Conservation (phyloP, 2,113 vertebrate genomes). For the Xiphophorus maculatus region DNA sequence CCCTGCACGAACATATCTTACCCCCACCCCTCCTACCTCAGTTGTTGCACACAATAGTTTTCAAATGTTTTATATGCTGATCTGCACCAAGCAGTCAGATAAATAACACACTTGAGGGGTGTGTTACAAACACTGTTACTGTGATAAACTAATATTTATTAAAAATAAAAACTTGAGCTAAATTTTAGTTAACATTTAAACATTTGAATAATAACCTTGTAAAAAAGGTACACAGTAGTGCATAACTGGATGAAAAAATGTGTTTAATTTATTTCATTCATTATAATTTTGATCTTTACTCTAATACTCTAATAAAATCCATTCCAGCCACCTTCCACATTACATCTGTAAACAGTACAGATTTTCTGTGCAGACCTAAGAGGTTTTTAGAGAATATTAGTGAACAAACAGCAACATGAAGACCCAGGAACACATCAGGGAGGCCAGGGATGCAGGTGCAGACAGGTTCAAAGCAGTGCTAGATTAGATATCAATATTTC, state of each 20-base stretch:
- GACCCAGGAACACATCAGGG: too few relatives aligned
- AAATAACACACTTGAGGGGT: neutral
- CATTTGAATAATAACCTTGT: neutral
- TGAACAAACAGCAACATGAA: too few relatives aligned
- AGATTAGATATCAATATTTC: too few relatives aligned
- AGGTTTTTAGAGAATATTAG: neutral
- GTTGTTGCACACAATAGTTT: constrained; percentile 4
- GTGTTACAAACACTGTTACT: neutral
- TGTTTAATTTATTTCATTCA: too few relatives aligned
- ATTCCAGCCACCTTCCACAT: too few relatives aligned
- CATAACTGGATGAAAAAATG: neutral
- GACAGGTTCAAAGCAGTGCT: neutral
- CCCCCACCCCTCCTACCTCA: neutral
- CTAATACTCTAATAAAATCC: too few relatives aligned
- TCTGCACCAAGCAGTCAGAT: neutral
- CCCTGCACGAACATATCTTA: constrained; percentile 31
- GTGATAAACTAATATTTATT: constrained; percentile 8
- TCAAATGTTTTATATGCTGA: neutral
- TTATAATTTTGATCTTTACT: too few relatives aligned
- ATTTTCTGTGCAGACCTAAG: too few relatives aligned
- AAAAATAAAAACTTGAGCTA: constrained; percentile 5
- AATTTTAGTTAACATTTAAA: constrained; percentile 1
- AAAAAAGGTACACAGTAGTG: neutral
- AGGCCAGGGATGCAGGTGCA: neutral
- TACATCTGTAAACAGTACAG: too few relatives aligned